Conservation (phyloP, 2,113 vertebrate species). For the Echinops telfairi region DNA sequence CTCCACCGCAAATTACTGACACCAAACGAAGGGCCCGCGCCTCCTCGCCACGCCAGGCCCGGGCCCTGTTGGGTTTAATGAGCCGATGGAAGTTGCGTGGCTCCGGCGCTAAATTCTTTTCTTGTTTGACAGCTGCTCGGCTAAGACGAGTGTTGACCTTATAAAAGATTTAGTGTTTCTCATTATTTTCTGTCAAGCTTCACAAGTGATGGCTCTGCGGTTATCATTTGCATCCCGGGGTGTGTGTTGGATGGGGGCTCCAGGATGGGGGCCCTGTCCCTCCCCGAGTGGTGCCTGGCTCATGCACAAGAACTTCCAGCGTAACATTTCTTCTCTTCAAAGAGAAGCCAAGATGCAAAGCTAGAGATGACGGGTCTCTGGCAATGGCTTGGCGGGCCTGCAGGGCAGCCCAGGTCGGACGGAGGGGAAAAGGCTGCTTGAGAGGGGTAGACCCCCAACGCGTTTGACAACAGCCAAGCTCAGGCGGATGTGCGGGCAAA, state of each 20-base stretch:
- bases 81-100: slow-evolving; percentile 98
- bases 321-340: not conserved
- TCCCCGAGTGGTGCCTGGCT: not conserved
- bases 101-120: slow-evolving; percentile 99
- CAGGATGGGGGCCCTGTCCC: not conserved
- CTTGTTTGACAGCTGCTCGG: slow-evolving; percentile 99
- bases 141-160: slow-evolving; percentile 99
- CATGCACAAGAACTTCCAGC: not conserved
- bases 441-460: not conserved
- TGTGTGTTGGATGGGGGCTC: slow-evolving; percentile 33
- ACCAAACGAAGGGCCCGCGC: slow-evolving; percentile 95
- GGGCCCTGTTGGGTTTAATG: slow-evolving; percentile 99
- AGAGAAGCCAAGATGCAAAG: not conserved
- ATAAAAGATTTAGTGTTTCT: slow-evolving; percentile 99
- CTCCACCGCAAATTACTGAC: slow-evolving; percentile 97
- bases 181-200: slow-evolving; percentile 99
- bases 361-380: fast-evolving
- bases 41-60: slow-evolving; percentile 90
- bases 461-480: not conserved
- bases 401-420: fast-evolving
- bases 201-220: slow-evolving; percentile 94
- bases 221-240: slow-evolving; percentile 95
- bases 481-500: fast-evolving
- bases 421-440: fast-evolving
- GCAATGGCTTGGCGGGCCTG: not conserved